Conservation (phyloP, 2,888 invertebrate species). For the Thera britannica region DNA sequence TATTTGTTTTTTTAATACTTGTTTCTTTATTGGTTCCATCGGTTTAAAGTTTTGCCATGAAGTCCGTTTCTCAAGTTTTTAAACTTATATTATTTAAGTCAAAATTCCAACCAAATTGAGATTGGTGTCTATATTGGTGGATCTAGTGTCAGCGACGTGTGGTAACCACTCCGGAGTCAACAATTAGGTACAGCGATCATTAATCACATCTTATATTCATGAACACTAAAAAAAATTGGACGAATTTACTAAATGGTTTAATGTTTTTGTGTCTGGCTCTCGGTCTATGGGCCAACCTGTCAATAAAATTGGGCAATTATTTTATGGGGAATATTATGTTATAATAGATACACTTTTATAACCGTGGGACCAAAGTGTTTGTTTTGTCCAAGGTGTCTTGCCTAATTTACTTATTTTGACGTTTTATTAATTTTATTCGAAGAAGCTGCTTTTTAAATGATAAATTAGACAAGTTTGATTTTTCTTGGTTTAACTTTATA, state of each 20-base stretch:
- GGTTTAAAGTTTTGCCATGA: no score
- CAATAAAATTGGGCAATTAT: constrained; percentile 56
- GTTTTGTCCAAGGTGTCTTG: constrained; percentile 35
- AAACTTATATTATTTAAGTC: no score
- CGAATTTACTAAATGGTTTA: background rate
- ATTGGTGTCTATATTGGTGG: no score
- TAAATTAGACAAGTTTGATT: background rate
- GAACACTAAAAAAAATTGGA: no score
- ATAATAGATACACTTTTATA: constrained; percentile 50
- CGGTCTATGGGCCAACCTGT: constrained; percentile 25
- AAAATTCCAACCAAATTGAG: no score
- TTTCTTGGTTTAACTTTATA: background rate
- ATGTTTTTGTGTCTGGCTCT: constrained; percentile 11
- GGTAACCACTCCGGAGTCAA: no score
- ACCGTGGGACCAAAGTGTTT: constrained; percentile 53
- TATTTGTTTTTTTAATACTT: no score
- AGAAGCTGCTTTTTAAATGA: background rate
- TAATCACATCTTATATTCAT: no score
- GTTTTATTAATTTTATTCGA: constrained; percentile 18
- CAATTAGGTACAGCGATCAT: no score
- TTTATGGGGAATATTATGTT: constrained; percentile 53
- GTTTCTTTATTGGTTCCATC: no score
- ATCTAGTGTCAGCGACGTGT: no score
- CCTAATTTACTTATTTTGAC: constrained; percentile 30
- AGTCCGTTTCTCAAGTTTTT: no score